These are phyloP conservation scores for Trissonchulus latispiculum DNA, from an alignment of 2,888 invertebrate genomes.

Conservation along the genomic window DNA sequence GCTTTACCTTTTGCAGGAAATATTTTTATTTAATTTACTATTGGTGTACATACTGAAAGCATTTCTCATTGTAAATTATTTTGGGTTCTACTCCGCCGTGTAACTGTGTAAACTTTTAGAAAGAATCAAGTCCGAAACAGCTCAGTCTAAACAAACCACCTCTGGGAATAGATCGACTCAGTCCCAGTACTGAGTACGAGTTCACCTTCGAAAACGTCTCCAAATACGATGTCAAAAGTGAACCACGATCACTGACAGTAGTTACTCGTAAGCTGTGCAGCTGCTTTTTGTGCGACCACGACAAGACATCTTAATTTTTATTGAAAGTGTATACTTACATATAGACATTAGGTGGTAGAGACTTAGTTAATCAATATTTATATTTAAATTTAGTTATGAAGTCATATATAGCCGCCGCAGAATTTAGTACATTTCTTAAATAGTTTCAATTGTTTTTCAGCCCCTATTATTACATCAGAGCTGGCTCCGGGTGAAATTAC, in stretches of 20 bases:
- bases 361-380: neutral
- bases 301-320: too few relatives aligned
- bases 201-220: neutral
- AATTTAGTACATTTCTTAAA: too few relatives aligned
- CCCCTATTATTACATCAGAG: slow-evolving; percentile 16
- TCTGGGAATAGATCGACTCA: neutral
- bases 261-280: neutral
- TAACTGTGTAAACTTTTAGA: too few relatives aligned
- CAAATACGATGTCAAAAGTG: neutral
- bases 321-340: neutral
- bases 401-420: too few relatives aligned
- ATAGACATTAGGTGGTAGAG: neutral
- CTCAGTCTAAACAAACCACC: neutral
- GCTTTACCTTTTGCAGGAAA: too few relatives aligned
- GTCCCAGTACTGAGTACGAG: neutral
- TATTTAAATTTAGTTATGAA: neutral
- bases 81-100: too few relatives aligned
- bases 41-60: too few relatives aligned
- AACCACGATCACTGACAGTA: neutral
- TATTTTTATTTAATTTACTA: too few relatives aligned
- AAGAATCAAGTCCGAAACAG: neutral
- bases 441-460: too few relatives aligned
- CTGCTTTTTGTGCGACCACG: too few relatives aligned
- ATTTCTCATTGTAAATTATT: too few relatives aligned
- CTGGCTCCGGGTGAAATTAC: slow-evolving; percentile 9